Conservation (phyloP, 2,888 invertebrate species). For the Phyllotreta striolata region DNA sequence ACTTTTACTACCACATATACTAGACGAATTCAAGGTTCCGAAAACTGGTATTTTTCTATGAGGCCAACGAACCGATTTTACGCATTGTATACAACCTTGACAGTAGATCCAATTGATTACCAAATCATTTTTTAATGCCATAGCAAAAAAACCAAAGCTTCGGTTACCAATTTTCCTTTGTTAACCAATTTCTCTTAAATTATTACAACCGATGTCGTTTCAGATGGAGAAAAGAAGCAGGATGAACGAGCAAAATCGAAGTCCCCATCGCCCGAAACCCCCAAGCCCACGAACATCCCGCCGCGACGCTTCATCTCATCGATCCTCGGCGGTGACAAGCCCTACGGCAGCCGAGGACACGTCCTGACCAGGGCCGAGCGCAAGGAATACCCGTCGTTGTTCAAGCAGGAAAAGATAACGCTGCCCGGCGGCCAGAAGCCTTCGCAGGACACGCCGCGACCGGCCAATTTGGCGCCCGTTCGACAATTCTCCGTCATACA, state of each 20-base stretch:
- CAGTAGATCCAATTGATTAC: too few species aligned
- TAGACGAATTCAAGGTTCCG: too few species aligned
- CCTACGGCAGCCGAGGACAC: slow-evolving; percentile 81
- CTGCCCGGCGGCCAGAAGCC: slow-evolving; percentile 69
- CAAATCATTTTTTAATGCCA: too few species aligned
- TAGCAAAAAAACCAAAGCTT: too few species aligned
- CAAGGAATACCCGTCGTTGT: slow-evolving; percentile 75
- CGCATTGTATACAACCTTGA: slow-evolving; percentile 1
- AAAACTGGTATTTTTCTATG: too few species aligned
- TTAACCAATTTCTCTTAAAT: neutral
- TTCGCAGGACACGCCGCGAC: slow-evolving; percentile 61
- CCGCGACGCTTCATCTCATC: slow-evolving; percentile 79
- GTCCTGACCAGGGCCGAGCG: slow-evolving; percentile 72
- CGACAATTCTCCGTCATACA: slow-evolving; percentile 57
- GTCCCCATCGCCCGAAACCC: slow-evolving; percentile 56
- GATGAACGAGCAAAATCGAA: slow-evolving; percentile 56
- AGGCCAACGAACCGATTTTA: neutral
- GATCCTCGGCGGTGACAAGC: slow-evolving; percentile 81
- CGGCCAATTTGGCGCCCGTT: slow-evolving; percentile 56
- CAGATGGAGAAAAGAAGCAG: slow-evolving; percentile 58
- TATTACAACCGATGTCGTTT: slow-evolving; percentile 17
- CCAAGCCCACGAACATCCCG: slow-evolving; percentile 55
- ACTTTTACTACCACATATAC: too few species aligned
- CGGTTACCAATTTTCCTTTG: too few species aligned
- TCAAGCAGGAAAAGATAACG: slow-evolving; percentile 67